Percentiles rank a stretch among this genome's conserved stretches.
These are phyloP conservation scores for Tuberolachnus salignus DNA, from an alignment of 2,888 invertebrate genomes.

Conservation along the genomic window DNA sequence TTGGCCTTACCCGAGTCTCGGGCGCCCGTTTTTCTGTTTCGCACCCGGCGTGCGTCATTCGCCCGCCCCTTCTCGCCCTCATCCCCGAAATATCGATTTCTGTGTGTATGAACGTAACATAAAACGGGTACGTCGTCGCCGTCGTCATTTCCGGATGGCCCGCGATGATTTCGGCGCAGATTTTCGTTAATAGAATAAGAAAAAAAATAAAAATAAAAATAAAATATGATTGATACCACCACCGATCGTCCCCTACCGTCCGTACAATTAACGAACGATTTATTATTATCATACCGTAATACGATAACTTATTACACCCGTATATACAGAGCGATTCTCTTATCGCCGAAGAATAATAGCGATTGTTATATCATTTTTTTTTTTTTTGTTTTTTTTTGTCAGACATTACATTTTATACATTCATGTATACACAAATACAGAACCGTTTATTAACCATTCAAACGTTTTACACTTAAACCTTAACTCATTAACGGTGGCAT, in stretches of 20 bases:
- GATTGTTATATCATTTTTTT: too few species aligned
- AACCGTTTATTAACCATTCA: too few species aligned
- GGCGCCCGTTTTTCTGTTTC: neutral
- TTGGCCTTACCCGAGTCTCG: slow-evolving; percentile 34
- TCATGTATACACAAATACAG: too few species aligned
- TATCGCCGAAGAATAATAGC: too few species aligned
- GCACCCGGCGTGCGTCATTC: slow-evolving; percentile 11
- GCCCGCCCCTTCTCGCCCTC: neutral
- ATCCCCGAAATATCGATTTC: slow-evolving; percentile 16
- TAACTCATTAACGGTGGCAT: too few species aligned
- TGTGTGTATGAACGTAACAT: neutral
- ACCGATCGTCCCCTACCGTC: neutral
- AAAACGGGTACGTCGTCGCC: neutral
- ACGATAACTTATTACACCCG: too few species aligned
- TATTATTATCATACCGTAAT: too few species aligned
- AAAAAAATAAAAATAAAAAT: neutral
- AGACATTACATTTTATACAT: too few species aligned
- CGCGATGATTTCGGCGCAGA: neutral
- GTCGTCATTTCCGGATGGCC: slow-evolving; percentile 18
- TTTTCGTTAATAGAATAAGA: neutral
- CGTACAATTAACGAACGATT: neutral
- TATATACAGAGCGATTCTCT: too few species aligned
- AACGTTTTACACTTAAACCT: too few species aligned
- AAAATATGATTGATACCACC: neutral
- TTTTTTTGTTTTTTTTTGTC: too few species aligned